Evolutionary conservation across 2,797 vertebrate genomes (phyloP), one percentile per base, ranked within the genome.

Genomic region (Hoplostethus mediterraneus): DNA sequence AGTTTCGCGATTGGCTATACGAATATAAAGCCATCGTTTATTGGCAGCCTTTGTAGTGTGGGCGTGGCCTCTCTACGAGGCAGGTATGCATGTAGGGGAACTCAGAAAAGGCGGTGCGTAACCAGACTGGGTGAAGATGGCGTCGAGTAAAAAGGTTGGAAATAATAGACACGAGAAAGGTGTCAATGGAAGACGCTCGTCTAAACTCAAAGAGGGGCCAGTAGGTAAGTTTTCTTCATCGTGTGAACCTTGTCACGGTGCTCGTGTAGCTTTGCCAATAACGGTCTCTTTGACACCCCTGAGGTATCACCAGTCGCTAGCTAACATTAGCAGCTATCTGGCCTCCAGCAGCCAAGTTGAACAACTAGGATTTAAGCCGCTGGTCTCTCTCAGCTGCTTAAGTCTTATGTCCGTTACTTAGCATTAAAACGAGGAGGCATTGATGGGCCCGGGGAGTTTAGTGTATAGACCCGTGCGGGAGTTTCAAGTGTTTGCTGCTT

Each of bases 61-160:
- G 93, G 90, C 83, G 91, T 79, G 73, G 36, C 63, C n/a, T 11
- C 2, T 0, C 14, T 47, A 7, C 12, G 86, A 67, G 82, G 86
- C 87, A 92, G 86, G 86, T 88, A 82, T 75, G 69, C 67, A 88
- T 75, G 69, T 68, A 88, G 54, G 52, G 16, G 67, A 76, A 75
- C 78, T 40, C 60, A 30, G 63, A 74, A 11, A 63, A 87, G 89
- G 89, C 81, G 72, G 83, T 56, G 76, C 73, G 76, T 83, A 84
- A 89, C 88, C 80, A 86, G 49, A 83, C 81, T 31, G 76, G 79
- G 83, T 59, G 85, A 95, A 95, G 77, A 95, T 95, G 95, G 95
- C 95, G 94, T 92, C 94, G 44, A 83, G 44, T 11, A 93, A 86
- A 85, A 95, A 93, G 79, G 61, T 80, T 28, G 93, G 85, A 49